Base-by-base conservation (phyloP, 2,888 invertebrate species). In the Allophyes oxyacanthae region DNA sequence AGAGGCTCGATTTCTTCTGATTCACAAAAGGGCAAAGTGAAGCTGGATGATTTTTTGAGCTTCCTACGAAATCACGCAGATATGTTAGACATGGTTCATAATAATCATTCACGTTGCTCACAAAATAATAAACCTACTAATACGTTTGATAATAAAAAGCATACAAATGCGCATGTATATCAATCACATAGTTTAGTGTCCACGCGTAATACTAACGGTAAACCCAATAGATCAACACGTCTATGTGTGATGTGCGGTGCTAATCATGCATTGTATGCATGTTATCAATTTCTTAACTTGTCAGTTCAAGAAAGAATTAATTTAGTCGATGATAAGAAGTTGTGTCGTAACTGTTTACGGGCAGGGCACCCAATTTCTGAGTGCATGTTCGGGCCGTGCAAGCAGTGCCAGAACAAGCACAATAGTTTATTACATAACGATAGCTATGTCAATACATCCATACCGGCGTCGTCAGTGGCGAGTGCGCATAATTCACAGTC, bases 1-100 rank as follows among this genome's bases (percentile, higher is more conserved):
- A 67, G 60, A 45, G 42, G 57, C 33, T 53, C 41, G 10, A 26
- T 60, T 42, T 49, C 48, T 33, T 15, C 40, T 45, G 26, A 50
- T 11, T 30, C 20, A 37, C 3, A 14, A 34, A 11, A 50, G 15
- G 25, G 7, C 6, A 36, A 51, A 44, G 13, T 33, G 56, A 10
- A 33, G 1, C 36, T 68, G 5, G 2, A 33, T 7, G 54, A 73
- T 34, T 59, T 74, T 25, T 43, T 68, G 30, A 57, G 48, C 0
- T 77, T 77, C 46, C 40, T 74, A 10, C 61, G 53, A 20, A 52
- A 71, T 26, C 54, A 68, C 36, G 71, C 74, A 1, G 65, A 76
- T 15, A 53, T 72, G 33, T 40, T 75, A 20, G 68, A 11, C 52
- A 59, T 25, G 53, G 13, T 41, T 26, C 45, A 20, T 2, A 20